phyloP scores from a whole-genome alignment of 1,140 invertebrate genomes.

The Chrysomallon squamiferum region DNA sequence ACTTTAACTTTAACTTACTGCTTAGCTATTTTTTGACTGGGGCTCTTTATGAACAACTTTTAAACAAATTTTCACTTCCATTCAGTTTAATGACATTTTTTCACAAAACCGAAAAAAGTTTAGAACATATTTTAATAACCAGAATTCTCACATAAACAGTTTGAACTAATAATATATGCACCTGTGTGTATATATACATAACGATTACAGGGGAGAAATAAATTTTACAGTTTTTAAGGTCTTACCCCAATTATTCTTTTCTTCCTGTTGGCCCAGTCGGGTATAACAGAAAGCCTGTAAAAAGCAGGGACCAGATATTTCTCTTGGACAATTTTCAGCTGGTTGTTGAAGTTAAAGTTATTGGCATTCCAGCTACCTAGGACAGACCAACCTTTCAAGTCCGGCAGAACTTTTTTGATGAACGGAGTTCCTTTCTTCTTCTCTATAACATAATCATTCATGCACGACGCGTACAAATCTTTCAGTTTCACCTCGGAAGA shows the following conservation, averaged over 20 bases:
- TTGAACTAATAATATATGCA: no score
- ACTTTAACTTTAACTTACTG: no score
- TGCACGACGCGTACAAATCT: slow-evolving; percentile 50
- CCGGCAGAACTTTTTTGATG: slow-evolving; percentile 39
- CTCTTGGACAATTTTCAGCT: slow-evolving; percentile 41
- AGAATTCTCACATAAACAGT: no score
- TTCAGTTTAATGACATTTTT: no score
- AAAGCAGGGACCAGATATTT: slow-evolving; percentile 54
- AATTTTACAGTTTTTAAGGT: no score
- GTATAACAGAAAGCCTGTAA: slow-evolving; percentile 34
- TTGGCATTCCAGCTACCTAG: slow-evolving; percentile 25
- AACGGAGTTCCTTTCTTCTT: slow-evolving; percentile 37
- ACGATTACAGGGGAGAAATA: no score
- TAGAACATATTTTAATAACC: no score
- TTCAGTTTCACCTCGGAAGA: slow-evolving; percentile 53
- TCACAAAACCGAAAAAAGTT: no score
- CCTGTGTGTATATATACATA: no score
- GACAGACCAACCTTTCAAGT: slow-evolving; percentile 51
- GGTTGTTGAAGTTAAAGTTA: slow-evolving; percentile 40
- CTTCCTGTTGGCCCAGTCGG: slow-evolving; percentile 27
- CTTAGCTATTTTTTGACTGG: no score
- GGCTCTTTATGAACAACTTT: no score
- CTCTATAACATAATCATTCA: slow-evolving; percentile 43
- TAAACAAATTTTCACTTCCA: no score
- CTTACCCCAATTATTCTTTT: slow-evolving; percentile 39